These are phyloP conservation scores for Heterochromis multidens DNA, from an alignment of 2,113 vertebrate species.

Conservation along the genomic window DNA sequence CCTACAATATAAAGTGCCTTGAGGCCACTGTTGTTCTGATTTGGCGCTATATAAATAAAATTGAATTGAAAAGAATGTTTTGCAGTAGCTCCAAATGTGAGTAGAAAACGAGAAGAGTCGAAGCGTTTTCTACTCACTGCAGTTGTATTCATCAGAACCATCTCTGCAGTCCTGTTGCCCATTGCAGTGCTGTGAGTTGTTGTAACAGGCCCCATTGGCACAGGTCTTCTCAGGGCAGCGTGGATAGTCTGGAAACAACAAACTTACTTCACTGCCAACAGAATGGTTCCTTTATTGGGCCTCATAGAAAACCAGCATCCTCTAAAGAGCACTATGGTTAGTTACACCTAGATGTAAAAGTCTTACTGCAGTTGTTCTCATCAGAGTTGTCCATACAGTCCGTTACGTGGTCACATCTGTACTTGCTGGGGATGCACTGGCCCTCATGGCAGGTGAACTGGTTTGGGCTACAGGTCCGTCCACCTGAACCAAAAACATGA, in stretches of 20 bases:
- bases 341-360: neutral
- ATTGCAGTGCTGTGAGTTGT: constrained; percentile 69
- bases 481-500: constrained; percentile 34
- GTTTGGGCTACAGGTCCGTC: constrained; percentile 64
- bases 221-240: constrained; percentile 68
- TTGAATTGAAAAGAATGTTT: too few species aligned
- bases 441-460: constrained; percentile 75
- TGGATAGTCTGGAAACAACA: constrained; percentile 63
- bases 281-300: neutral
- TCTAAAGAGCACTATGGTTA: neutral
- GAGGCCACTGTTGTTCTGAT: too few species aligned
- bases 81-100: neutral
- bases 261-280: neutral
- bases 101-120: neutral
- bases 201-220: constrained; percentile 73
- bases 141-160: constrained; percentile 75
- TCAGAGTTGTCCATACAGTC: constrained; percentile 76
- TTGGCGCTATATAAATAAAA: too few species aligned
- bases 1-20: too few species aligned
- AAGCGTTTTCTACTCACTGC: constrained; percentile 58
- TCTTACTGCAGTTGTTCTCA: constrained; percentile 74
- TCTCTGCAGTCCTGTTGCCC: constrained; percentile 72
- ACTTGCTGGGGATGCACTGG: constrained; percentile 69
- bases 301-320: neutral
- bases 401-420: constrained; percentile 70